These are phyloP conservation scores for Spodoptera litura DNA, from an alignment of 1,140 invertebrate species.

Conservation along the genomic window DNA sequence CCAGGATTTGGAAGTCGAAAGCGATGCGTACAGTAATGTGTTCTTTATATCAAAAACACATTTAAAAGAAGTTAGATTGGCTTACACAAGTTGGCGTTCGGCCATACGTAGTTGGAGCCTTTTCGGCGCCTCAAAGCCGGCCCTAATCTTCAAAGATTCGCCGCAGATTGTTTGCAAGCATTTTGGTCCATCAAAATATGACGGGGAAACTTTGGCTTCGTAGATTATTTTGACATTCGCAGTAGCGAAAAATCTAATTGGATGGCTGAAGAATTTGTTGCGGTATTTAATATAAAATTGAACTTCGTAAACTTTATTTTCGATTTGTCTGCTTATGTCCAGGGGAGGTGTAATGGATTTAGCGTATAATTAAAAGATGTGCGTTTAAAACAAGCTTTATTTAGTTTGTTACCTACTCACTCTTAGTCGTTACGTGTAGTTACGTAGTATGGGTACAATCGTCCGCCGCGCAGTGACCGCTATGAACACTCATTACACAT, in stretches of 20 bases:
- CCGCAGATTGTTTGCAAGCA: conserved; percentile 82
- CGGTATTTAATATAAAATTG: conserved; percentile 10
- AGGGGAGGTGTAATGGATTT: background rate
- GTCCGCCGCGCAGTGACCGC: conserved; percentile 62
- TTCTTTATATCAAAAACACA: conserved; percentile 86
- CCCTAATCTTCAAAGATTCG: conserved; percentile 81
- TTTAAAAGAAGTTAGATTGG: conserved; percentile 86
- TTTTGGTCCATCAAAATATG: conserved; percentile 80
- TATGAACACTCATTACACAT: conserved; percentile 71
- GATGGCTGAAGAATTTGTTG: background rate
- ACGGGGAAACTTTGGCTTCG: conserved; percentile 71
- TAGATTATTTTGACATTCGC: conserved; percentile 69
- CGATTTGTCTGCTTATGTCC: conserved; percentile 26
- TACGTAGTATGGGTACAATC: conserved; percentile 68
- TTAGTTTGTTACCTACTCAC: conserved; percentile 73
- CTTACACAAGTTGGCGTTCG: conserved; percentile 82
- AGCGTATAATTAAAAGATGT: conserved; percentile 52
- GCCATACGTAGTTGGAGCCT: conserved; percentile 82
- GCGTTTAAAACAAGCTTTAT: conserved; percentile 85
- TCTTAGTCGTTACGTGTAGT: conserved; percentile 68
- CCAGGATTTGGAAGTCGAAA: conserved; percentile 72
- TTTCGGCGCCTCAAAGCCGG: conserved; percentile 77
- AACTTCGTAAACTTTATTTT: too few species aligned
- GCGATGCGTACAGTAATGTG: conserved; percentile 81
- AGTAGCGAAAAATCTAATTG: conserved; percentile 38